Conservation (phyloP, 1,140 invertebrate species). For the Apis dorsata region DNA sequence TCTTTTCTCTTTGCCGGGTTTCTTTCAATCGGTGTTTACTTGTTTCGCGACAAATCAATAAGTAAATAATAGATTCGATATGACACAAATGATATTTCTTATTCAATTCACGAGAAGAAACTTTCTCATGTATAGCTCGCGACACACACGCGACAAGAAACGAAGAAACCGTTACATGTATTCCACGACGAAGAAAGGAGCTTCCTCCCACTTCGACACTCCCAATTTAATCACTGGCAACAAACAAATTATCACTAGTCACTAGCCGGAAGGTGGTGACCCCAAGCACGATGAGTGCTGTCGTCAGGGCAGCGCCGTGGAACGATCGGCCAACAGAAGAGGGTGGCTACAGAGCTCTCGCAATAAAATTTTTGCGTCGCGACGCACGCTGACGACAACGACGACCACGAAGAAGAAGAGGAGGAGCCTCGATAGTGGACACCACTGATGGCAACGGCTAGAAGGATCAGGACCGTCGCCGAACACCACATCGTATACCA, state of each 20-base stretch:
- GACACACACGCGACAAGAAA: constrained; percentile 29
- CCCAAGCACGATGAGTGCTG: constrained; percentile 61
- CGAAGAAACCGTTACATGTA: constrained; percentile 46
- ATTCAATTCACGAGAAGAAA: constrained; percentile 4
- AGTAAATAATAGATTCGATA: constrained; percentile 8
- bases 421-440: constrained; percentile 59
- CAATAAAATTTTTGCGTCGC: constrained; percentile 62
- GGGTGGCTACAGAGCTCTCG: constrained; percentile 53
- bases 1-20: constrained; percentile 32
- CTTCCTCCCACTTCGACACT: constrained; percentile 41
- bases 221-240: constrained; percentile 57
- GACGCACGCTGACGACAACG: constrained; percentile 47
- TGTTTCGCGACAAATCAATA: constrained; percentile 38
- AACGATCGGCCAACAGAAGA: constrained; percentile 47
- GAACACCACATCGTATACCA: constrained; percentile 74
- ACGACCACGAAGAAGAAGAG: constrained; percentile 18
- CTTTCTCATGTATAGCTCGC: constrained; percentile 6
- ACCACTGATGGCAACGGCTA: constrained; percentile 68
- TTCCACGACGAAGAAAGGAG: constrained; percentile 35
- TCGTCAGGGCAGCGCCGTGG: constrained; percentile 57
- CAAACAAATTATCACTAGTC: constrained; percentile 66
- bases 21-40: constrained; percentile 5
- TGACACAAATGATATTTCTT: constrained; percentile 27
- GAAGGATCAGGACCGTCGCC: constrained; percentile 65
- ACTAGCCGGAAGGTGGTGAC: constrained; percentile 61